Evolutionary conservation across 2,888 invertebrate species (phyloP), one percentile per base, ranked within the genome.

Genomic region (Eumerus sabulonum): DNA sequence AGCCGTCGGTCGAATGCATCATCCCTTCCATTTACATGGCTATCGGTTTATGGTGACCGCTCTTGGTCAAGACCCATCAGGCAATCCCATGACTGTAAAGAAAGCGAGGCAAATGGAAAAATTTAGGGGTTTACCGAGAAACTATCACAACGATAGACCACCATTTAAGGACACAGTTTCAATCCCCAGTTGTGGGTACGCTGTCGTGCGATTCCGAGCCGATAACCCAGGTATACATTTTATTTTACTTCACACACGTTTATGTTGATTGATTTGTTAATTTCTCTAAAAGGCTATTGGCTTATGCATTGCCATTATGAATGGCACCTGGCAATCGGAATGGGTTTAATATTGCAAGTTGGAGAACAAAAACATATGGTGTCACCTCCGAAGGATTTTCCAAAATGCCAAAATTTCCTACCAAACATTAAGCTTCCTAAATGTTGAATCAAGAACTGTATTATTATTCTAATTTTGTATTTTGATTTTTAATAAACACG

Each of bases 331-430:
- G 68, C 84, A 11, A 82, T 83, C 54, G 86, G 86, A 5, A 86
- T 86, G 86, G 86, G 83, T 9, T 66, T 86, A 13, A 73, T 86
- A 19, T 9, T 85, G 11, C 85, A 86, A 76, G 85, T 86, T 36
- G 86, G 96, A 0, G 91, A 92, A 51, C 85, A 89, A 36, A 86
- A 89, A 17, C 92, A 95, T 84, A 92, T 95, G 87, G 91, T 92
- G 0, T 87, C 91, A 54, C 90, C 92, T 0, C 95, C 96, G 0
- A 45, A 16, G 4, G 92, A 93, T 85, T 95, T 96, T 85, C 95
- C 95, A 0, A 92, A 92, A 82, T 95, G 96, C 85, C 94, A 94
- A 11, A 93, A 93, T 68, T 96, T 92, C 87, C 90, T 93, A 18
- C 85, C 85, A 3, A 48, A 54, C 35, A 67, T 83, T 13, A 62